These are phyloP conservation scores for Ailuropoda melanoleuca DNA, from an alignment of 2,113 vertebrate species.

Conservation along the genomic window DNA sequence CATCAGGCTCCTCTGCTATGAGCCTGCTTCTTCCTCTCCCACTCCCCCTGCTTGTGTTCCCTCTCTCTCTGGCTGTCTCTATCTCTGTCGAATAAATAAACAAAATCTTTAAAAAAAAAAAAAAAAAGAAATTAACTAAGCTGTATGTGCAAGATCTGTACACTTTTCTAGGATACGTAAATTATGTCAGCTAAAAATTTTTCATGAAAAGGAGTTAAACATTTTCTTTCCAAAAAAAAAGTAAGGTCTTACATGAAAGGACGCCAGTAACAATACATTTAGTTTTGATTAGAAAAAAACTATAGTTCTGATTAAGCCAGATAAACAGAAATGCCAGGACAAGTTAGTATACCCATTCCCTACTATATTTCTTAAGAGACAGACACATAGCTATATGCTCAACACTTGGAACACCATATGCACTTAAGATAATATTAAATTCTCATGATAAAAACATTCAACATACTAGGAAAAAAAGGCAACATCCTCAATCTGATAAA, in stretches of 20 bases:
- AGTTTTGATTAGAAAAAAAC: background rate
- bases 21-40: too few species aligned
- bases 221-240: conserved; percentile 15
- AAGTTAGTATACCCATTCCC: background rate
- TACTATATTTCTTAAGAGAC: background rate
- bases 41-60: too few species aligned
- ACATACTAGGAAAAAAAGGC: background rate
- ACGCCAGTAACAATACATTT: conserved; percentile 22
- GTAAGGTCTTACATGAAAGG: background rate
- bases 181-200: background rate
- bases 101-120: too few species aligned
- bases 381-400: background rate
- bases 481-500: background rate
- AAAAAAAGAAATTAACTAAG: conserved; percentile 27
- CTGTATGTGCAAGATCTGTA: background rate
- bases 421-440: background rate
- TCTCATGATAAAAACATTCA: background rate
- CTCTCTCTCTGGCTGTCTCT: too few species aligned
- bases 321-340: background rate
- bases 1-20: too few species aligned
- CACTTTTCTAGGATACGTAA: background rate
- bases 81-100: too few species aligned
- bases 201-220: background rate
- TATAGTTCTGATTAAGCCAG: background rate
- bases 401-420: background rate